A percentile compares a stretch with the other conserved stretches of the same genome.
These are phyloP conservation scores for Orthosia incerta DNA, from an alignment of 2,888 invertebrate species.

Conservation along the genomic window DNA sequence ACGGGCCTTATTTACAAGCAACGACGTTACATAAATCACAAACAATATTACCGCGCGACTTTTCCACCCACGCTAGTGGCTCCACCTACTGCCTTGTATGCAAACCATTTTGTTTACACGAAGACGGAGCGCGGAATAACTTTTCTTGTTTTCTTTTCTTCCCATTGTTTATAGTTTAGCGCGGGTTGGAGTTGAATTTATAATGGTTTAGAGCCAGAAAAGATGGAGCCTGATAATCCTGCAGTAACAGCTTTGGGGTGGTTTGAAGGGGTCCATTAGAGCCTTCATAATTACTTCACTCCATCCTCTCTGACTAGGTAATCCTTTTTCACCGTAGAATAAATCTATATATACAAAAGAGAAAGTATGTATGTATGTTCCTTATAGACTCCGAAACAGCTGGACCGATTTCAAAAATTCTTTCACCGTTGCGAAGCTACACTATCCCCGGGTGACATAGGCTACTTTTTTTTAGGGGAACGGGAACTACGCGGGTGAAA, in stretches of 20 bases:
- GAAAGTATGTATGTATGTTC: no score
- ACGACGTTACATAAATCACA: slow-evolving; percentile 48
- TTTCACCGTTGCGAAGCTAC: no score
- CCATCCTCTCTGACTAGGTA: not conserved
- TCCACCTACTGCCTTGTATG: slow-evolving; percentile 63
- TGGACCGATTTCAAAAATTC: no score
- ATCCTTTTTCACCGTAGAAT: not conserved
- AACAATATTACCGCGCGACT: slow-evolving; percentile 42
- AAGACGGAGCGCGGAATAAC: slow-evolving; percentile 68
- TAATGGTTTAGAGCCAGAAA: slow-evolving; percentile 14
- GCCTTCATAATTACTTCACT: not conserved
- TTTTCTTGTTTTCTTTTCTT: slow-evolving; percentile 71
- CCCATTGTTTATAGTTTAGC: slow-evolving; percentile 55
- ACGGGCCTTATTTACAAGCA: slow-evolving; percentile 41
- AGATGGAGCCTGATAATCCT: slow-evolving; percentile 21
- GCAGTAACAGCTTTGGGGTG: not conserved
- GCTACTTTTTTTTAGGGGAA: no score
- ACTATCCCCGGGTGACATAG: no score
- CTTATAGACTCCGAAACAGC: no score
- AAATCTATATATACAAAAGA: no score
- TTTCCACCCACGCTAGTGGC: slow-evolving; percentile 37
- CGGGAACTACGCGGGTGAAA: no score
- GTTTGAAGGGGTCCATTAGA: not conserved
- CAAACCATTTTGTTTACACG: slow-evolving; percentile 73
- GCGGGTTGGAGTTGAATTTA: slow-evolving; percentile 37